A percentile compares a stretch with the other conserved stretches of the same genome.
Evolutionary conservation across 2,888 invertebrate genomes (phyloP).

Genomic region (Eurytoma californica): DNA sequence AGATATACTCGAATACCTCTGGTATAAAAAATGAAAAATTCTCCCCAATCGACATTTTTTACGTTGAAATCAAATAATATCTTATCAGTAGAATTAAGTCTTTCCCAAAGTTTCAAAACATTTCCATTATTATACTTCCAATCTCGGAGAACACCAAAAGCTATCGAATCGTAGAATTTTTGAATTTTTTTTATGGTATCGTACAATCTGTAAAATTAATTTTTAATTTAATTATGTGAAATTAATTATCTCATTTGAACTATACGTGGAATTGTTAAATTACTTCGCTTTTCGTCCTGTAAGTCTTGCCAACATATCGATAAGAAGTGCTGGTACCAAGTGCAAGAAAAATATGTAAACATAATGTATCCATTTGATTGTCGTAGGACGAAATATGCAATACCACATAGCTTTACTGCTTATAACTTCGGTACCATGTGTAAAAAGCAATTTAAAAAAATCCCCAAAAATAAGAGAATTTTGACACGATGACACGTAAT

Average conservation of each 20-base stretch:
- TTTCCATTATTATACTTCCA: conserved; percentile 83
- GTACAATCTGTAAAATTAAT: conserved; percentile 78
- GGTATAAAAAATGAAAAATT: neutral
- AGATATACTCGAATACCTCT: neutral
- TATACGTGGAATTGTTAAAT: neutral
- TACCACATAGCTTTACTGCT: conserved; percentile 81
- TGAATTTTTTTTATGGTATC: conserved; percentile 84
- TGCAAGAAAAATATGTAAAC: conserved; percentile 79
- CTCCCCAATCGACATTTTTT: neutral
- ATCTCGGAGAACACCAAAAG: conserved; percentile 86
- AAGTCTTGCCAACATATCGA: conserved; percentile 76
- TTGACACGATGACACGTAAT: conserved; percentile 88
- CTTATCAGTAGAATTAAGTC: neutral
- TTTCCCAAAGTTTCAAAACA: conserved; percentile 67
- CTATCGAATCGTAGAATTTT: conserved; percentile 82
- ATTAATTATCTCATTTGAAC: neutral
- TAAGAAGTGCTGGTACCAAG: conserved; percentile 78
- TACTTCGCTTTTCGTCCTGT: conserved; percentile 80
- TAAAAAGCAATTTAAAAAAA: conserved; percentile 78
- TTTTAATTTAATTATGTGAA: neutral
- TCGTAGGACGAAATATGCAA: conserved; percentile 79
- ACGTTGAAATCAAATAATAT: neutral
- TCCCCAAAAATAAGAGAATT: conserved; percentile 87
- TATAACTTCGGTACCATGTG: conserved; percentile 77
- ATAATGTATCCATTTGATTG: conserved; percentile 76